Evolutionary conservation across 2,113 vertebrate species (phyloP), one percentile per base, ranked within the genome.

Genomic region (Myiagra hebetior): DNA sequence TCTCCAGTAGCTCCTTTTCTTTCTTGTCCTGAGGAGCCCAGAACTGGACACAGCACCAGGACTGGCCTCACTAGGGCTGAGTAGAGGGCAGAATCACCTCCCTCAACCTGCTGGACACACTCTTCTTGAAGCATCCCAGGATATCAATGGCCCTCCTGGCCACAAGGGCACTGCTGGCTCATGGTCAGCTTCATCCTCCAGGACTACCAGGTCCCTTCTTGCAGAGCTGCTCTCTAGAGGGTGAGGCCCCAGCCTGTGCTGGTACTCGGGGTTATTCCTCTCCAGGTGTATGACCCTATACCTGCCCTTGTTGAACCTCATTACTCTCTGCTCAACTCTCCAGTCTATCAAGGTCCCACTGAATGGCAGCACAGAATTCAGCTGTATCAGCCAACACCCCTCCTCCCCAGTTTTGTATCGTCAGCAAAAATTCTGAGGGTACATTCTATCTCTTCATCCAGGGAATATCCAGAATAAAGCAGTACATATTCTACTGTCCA

Each of bases 101-200:
- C 19, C n/a, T 62, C 0, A 1, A 2, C 28, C 24, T 62, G 39
- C 64, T 62, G 39, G 19, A 15, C n/a, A 24, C n/a, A 3, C 12
- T n/a, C 23, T 52, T 69, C 8, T 28, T 5, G 2, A 2, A 5
- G n/a, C 12, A 19, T 5, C 12, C 22, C 55, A 39, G 46, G 55
- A 1, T 10, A 33, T 5, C 55, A 13, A 3, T n/a, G 55, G 7
- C 15, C 15, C n/a, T 46, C 3, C 41, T 30, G 28, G 39, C 15
- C 0, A 0, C n/a, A 55, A 53, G 39, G 15, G 4, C 2, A 1
- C 19, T 39, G 13, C 47, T 5, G 3, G 30, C 30, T 53, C n/a
- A 2, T 16, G 20, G 19, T 6, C 39, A 46, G 4, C 4, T 23
- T 39, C 23, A 53, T 2, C 39, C 26, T 12, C 37, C 33, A 15